Percentiles rank a stretch among this genome's conserved stretches.
Conservation (phyloP, 2,113 vertebrate genomes). For the Orcinus orca region DNA sequence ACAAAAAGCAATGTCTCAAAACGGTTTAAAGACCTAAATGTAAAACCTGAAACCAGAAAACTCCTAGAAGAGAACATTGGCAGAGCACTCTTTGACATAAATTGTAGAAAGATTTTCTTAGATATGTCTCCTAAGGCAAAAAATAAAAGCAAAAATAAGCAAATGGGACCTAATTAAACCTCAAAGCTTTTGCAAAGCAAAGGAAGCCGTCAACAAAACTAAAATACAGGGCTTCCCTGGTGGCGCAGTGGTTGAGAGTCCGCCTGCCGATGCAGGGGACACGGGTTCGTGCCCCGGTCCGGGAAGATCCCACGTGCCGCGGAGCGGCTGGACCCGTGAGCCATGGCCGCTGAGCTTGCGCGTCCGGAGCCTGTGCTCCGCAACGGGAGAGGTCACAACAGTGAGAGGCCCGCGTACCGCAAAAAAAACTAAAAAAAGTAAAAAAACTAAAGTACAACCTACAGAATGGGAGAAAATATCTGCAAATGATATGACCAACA, state of each 20-base stretch:
- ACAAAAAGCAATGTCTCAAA: neutral
- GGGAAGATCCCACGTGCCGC: no score
- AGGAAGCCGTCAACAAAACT: neutral
- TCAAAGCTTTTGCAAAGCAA: neutral
- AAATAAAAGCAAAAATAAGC: neutral
- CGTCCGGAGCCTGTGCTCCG: no score
- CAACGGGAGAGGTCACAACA: no score
- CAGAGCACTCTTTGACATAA: neutral
- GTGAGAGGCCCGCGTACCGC: no score
- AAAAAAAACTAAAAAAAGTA: no score
- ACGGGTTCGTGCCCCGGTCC: no score
- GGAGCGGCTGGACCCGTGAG: no score
- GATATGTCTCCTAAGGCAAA: neutral
- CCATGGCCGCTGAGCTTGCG: no score
- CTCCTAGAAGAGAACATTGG: neutral
- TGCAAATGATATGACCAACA: neutral
- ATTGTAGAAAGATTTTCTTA: neutral
- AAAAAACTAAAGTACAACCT: neutral
- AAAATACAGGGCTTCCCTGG: neutral
- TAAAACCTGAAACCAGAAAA: neutral
- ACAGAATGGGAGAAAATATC: neutral
- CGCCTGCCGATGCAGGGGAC: no score
- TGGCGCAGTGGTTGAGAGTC: no score
- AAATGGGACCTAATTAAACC: neutral
- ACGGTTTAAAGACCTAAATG: neutral